Evolutionary conservation across 1,140 invertebrate species (phyloP), one percentile per base, ranked within the genome.

Genomic region (Brachionus asplanchnoidis): DNA sequence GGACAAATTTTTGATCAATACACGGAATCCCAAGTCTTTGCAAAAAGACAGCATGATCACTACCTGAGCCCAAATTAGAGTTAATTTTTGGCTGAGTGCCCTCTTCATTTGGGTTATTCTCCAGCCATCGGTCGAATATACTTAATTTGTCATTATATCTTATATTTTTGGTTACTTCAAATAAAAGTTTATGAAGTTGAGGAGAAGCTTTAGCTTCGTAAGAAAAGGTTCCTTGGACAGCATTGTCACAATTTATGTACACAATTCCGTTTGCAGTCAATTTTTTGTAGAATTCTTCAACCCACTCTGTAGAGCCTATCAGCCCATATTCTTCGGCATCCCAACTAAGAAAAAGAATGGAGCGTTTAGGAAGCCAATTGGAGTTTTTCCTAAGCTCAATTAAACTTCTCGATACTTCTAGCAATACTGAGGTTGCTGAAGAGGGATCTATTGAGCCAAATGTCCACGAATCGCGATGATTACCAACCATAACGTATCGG

Each of bases 391-490:
- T 80, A 20, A 88, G 85, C 12, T 82, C 3, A 1, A 88, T 90
- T 86, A 92, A 90, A 11, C 90, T 89, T n/a, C 90, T 86, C 3
- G 89, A 89, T 5, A 92, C 85, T 88, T 92, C 92, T 17, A 91
- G 87, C 42, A 92, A 85, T 7, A 88, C 88, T 6, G 92, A 91
- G 7, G 91, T 91, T 4, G 91, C 91, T 70, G 87, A 88, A 14
- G 89, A 86, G 7, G 92, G 91, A 87, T 93, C 92, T 60, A 92
- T 86, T 20, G 91, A 89, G 8, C 91, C 91, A 86, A 90, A 91
- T 7, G 89, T 90, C 91, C 91, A 92, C 23, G 92, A 89, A 88
- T 93, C 92, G 78, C 91, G 88, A 86, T 93, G 92, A 85, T 92
- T 92, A 2, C 92, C 92, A 6, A 93, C 86, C 32, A 92, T 88